These are phyloP conservation scores for Rhinopomastus cyanomelas DNA, from an alignment of 2,113 vertebrate species.

Conservation along the genomic window DNA sequence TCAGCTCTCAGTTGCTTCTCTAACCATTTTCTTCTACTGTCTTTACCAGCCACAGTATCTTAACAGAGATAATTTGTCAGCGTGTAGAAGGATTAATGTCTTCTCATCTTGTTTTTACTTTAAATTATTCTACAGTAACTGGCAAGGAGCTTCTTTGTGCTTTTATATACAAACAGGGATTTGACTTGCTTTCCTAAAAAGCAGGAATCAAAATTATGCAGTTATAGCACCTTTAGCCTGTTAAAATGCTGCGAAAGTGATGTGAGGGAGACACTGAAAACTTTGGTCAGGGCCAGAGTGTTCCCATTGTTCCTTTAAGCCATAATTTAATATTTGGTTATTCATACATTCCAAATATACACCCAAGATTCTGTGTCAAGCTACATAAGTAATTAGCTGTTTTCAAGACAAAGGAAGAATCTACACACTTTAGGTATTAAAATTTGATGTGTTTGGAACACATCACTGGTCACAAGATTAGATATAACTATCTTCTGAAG, in stretches of 20 bases:
- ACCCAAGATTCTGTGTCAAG: neutral
- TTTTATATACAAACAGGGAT: neutral
- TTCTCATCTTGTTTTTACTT: neutral
- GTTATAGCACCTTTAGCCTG: neutral
- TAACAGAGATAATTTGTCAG: neutral
- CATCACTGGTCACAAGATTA: constrained; percentile 13
- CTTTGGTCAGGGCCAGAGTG: neutral
- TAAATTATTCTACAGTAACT: neutral
- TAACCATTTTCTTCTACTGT: neutral
- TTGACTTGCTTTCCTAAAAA: neutral
- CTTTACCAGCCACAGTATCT: neutral
- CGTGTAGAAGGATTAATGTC: neutral
- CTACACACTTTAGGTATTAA: neutral
- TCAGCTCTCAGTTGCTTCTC: neutral
- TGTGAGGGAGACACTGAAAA: neutral
- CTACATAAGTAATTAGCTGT: neutral
- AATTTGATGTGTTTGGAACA: neutral
- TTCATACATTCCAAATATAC: neutral
- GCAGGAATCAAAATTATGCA: neutral
- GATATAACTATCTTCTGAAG: constrained; percentile 33
- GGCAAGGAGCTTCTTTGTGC: neutral
- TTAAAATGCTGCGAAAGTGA: neutral
- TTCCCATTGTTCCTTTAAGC: neutral
- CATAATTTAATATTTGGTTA: neutral
- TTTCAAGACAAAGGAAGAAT: neutral